Conservation (phyloP, 2,113 vertebrate species). For the Nasalis larvatus region DNA sequence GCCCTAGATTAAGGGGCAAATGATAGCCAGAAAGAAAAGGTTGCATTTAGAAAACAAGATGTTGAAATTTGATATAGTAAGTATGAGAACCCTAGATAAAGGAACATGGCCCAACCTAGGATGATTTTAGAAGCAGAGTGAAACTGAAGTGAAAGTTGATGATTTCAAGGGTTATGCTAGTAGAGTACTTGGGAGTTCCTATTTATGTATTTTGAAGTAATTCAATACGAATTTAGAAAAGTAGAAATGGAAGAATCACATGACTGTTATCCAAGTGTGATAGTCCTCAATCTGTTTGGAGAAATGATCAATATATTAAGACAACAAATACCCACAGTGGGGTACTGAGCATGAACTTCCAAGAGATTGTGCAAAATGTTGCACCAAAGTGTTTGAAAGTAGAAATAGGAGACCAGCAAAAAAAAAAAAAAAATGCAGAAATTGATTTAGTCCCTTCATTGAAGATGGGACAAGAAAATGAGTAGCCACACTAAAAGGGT, state of each 20-base stretch:
- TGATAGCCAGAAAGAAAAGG: neutral
- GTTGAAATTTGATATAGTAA: neutral
- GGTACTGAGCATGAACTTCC: neutral
- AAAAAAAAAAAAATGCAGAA: neutral
- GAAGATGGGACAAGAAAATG: neutral
- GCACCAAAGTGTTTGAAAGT: neutral
- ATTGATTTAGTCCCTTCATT: neutral
- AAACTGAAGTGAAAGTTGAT: neutral
- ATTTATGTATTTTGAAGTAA: neutral
- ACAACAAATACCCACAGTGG: neutral
- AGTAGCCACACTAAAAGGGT: neutral
- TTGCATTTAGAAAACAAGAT: neutral
- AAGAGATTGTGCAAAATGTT: neutral
- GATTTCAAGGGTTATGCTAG: neutral
- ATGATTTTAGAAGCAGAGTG: neutral
- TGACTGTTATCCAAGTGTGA: neutral
- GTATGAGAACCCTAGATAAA: neutral
- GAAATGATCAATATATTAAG: neutral
- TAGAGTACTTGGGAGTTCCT: neutral
- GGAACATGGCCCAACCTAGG: fast-evolving
- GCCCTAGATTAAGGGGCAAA: neutral
- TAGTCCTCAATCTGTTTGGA: neutral
- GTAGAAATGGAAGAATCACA: neutral
- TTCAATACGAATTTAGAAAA: neutral
- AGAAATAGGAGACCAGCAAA: neutral